Percentiles rank a stretch among this genome's conserved stretches.
Evolutionary conservation across 1,140 invertebrate species (phyloP).

Genomic region (Agraylea sexmaculata): DNA sequence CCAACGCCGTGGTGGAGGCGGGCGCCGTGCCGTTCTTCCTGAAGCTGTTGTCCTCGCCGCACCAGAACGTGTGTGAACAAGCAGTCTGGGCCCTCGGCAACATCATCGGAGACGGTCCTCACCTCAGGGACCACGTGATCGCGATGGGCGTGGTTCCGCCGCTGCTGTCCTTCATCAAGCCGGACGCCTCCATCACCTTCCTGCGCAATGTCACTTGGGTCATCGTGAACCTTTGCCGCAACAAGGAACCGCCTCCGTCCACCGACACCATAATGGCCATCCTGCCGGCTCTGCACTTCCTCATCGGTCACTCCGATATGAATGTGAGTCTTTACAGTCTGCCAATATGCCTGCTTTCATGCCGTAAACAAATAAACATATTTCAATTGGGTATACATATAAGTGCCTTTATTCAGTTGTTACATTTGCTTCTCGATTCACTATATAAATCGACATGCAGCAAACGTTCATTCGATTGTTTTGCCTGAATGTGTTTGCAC

Average conservation of each 20-base stretch:
- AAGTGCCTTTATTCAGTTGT: too few relatives aligned
- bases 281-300: slow-evolving; percentile 83
- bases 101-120: slow-evolving; percentile 87
- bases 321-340: slow-evolving; percentile 64
- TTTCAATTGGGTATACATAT: too few relatives aligned
- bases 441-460: too few relatives aligned
- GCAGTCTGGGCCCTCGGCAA: slow-evolving; percentile 97
- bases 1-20: slow-evolving; percentile 85
- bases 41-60: slow-evolving; percentile 76
- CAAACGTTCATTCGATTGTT: too few relatives aligned
- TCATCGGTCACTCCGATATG: slow-evolving; percentile 92
- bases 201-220: slow-evolving; percentile 97
- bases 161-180: slow-evolving; percentile 81
- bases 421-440: too few relatives aligned
- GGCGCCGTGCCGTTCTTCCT: slow-evolving; percentile 94
- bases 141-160: slow-evolving; percentile 81
- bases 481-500: too few relatives aligned
- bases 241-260: slow-evolving; percentile 87
- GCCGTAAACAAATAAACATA: too few relatives aligned
- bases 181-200: slow-evolving; percentile 86
- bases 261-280: slow-evolving; percentile 82
- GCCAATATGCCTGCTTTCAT: too few relatives aligned
- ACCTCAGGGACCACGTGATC: slow-evolving; percentile 84
- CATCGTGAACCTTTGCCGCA: slow-evolving; percentile 92
- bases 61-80: slow-evolving; percentile 98